These are phyloP conservation scores for Albula goreensis DNA, from an alignment of 2,113 vertebrate genomes.

Conservation along the genomic window DNA sequence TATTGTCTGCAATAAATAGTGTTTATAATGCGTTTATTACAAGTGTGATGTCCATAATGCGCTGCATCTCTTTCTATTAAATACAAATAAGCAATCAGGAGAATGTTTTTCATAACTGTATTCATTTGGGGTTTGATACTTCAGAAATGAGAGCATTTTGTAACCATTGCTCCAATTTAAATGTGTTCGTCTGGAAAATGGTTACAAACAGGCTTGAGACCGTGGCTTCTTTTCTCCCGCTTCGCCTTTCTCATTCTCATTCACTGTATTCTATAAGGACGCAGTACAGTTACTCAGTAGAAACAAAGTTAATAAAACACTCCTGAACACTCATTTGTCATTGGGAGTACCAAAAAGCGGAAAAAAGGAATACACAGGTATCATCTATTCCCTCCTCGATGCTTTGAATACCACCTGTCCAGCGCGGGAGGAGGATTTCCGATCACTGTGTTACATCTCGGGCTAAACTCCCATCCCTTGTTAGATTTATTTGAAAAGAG, in stretches of 20 bases:
- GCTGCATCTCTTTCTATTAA: not conserved
- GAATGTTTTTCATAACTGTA: too few species aligned
- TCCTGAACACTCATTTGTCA: conserved; percentile 32
- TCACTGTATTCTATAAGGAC: conserved; percentile 33
- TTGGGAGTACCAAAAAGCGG: not conserved
- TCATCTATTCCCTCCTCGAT: conserved; percentile 26
- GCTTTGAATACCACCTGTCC: conserved; percentile 13
- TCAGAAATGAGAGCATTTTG: too few species aligned
- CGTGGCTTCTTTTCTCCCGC: not conserved
- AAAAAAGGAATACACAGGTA: not conserved
- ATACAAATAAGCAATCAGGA: too few species aligned
- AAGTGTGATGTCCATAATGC: not conserved
- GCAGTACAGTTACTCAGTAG: not conserved
- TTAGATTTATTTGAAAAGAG: conserved; percentile 64
- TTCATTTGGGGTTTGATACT: too few species aligned
- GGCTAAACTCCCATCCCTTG: conserved; percentile 32
- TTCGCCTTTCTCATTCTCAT: not conserved
- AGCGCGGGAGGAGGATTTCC: conserved; percentile 29
- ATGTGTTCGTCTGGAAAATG: not conserved
- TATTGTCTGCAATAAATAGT: not conserved
- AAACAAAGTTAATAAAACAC: conserved; percentile 30
- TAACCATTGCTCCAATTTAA: too few species aligned
- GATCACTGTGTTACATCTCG: conserved; percentile 35
- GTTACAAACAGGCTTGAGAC: not conserved
- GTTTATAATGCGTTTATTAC: not conserved